Evolutionary conservation across 1,140 invertebrate genomes (phyloP), one percentile per base, ranked within the genome.

Genomic region (Drosophila guanche): DNA sequence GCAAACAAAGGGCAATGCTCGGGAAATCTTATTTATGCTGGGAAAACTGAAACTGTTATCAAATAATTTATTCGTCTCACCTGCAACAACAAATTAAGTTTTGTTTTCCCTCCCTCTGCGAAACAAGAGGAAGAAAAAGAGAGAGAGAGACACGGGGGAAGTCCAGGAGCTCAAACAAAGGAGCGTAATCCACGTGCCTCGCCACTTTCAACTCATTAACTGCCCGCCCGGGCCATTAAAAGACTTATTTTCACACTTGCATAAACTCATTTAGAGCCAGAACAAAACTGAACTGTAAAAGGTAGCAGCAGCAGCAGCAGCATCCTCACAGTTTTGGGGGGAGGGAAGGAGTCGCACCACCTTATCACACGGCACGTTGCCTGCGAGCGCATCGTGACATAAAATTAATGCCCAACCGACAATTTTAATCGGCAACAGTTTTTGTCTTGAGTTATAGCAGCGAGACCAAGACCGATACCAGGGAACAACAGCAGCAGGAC

Each of bases 351-450:
- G 56, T 59, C 58, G 60, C 54, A 68, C 73, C 78, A 83, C 83
- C 83, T 83, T 86, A 86, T 86, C 81, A 88, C 79, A 83, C 84
- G 83, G 84, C 78, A 88, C 83, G 75, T 83, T 77, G 79, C 66
- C 55, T 60, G 71, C 50, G 52, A 78, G 84, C 79, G 83, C 83
- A 89, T 88, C 84, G 83, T 86, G 86, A 90, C 86, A 90, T 79
- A 86, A 90, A 90, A 90, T 90, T 90, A 90, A 90, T 90, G 86
- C 81, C 78, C 86, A 86, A 90, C 86, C 86, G 86, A 90, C 86
- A 90, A 90, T 90, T 90, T 90, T 90, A 90, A 90, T 90, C 86
- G 86, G 78, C 81, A 86, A 79, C 81, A 90, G 89, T 90, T 86
- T 89, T 86, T 79, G 86, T 73, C 86, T 78, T 84, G 65, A 86